Evolutionary conservation across 2,113 vertebrate species (phyloP).

Genomic region (Eulemur macaco): DNA sequence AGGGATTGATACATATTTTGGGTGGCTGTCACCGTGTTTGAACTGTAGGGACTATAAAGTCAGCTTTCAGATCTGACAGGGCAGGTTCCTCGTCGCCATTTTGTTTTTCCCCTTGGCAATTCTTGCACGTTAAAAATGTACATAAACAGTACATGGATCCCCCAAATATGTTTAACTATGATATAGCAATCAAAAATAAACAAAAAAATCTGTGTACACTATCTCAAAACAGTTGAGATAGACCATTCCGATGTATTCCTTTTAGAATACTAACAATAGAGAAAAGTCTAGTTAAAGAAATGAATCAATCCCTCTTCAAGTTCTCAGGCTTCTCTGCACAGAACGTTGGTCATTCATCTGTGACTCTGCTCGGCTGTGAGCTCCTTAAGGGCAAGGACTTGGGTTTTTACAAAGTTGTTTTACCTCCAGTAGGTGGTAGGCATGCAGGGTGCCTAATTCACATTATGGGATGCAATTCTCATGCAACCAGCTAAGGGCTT

Average conservation of each 20-base stretch:
- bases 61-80: not conserved
- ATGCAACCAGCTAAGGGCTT: not conserved
- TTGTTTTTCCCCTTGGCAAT: not conserved
- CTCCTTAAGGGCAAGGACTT: not conserved
- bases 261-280: not conserved
- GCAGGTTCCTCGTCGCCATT: not conserved
- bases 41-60: no score
- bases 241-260: not conserved
- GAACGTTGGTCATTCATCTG: rapidly evolving
- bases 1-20: no score
- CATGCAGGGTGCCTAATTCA: not conserved
- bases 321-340: not conserved
- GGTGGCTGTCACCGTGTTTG: no score
- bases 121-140: not conserved
- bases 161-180: not conserved
- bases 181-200: not conserved
- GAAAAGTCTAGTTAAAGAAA: not conserved
- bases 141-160: not conserved
- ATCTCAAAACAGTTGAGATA: not conserved
- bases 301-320: not conserved
- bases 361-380: not conserved
- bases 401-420: not conserved
- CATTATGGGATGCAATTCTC: not conserved
- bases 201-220: not conserved
- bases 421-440: rapidly evolving